Evolutionary conservation across 2,797 vertebrate genomes (phyloP).

Genomic region (Clarias pachynema): DNA sequence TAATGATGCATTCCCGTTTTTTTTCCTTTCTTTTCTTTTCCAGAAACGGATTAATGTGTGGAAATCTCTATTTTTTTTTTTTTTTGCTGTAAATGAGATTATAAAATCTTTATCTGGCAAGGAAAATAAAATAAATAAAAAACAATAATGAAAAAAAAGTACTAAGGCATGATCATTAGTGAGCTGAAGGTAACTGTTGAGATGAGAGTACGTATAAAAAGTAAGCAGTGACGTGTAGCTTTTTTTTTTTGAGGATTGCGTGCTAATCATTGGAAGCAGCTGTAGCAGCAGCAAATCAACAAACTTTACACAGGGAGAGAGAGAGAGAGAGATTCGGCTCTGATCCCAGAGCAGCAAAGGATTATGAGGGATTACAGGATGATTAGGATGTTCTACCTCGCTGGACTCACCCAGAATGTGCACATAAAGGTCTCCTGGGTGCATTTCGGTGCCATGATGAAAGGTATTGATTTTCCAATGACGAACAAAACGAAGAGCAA

Average conservation of each 20-base stretch:
- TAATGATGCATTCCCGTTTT: background rate
- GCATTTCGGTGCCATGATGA: constrained; percentile 41
- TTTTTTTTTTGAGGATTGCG: background rate
- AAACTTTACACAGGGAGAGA: constrained; percentile 7
- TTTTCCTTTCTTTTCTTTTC: background rate
- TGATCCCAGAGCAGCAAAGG: constrained; percentile 71
- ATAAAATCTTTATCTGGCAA: constrained; percentile 8
- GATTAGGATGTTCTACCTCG: constrained; percentile 68
- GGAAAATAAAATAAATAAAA: background rate
- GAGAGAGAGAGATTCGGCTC: constrained; percentile 45
- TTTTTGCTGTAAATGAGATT: background rate
- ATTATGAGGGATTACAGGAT: constrained; percentile 80
- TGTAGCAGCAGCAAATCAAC: constrained; percentile 18
- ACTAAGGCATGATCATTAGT: background rate
- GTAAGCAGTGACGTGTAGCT: background rate
- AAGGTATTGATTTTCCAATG: constrained; percentile 11
- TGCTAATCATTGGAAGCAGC: constrained; percentile 1
- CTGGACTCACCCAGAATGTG: constrained; percentile 58
- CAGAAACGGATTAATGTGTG: background rate
- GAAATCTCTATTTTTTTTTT: background rate
- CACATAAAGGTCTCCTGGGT: constrained; percentile 70
- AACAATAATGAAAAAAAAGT: background rate
- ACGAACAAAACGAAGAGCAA: constrained; percentile 43
- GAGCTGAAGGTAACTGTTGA: background rate
- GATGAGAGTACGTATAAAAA: background rate